Evolutionary conservation across 2,113 vertebrate genomes (phyloP).

Genomic region (Scatophagus argus): DNA sequence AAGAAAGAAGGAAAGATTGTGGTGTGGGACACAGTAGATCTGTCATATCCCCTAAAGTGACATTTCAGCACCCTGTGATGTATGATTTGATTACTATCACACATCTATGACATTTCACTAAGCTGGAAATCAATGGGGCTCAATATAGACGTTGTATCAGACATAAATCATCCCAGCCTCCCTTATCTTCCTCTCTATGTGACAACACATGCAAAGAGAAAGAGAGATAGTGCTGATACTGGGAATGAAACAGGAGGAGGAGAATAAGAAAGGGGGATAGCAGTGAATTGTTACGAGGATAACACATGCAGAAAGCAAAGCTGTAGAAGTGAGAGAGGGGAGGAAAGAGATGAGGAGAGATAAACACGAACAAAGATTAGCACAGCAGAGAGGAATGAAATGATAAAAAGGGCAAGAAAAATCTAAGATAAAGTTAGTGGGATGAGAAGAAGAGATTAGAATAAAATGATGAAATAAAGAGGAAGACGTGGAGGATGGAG

Average conservation of each 20-base stretch:
- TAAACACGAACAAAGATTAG: slow-evolving; percentile 31
- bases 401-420: slow-evolving; percentile 5
- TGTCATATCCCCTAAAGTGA: slow-evolving; percentile 54
- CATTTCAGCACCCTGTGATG: slow-evolving; percentile 66
- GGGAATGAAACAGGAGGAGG: slow-evolving; percentile 38
- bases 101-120: slow-evolving; percentile 73
- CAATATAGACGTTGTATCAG: slow-evolving; percentile 62
- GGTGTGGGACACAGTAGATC: slow-evolving; percentile 24
- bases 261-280: slow-evolving; percentile 16
- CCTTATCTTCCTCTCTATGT: slow-evolving; percentile 54
- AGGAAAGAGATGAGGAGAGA: slow-evolving; percentile 35
- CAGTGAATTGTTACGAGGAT: slow-evolving; percentile 48
- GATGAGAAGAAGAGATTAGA: slow-evolving; percentile 20
- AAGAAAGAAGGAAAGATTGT: slow-evolving; percentile 34
- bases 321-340: slow-evolving; percentile 14
- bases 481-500: slow-evolving; percentile 5
- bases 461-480: slow-evolving; percentile 44
- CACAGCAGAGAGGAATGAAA: slow-evolving; percentile 15
- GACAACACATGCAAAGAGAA: slow-evolving; percentile 55
- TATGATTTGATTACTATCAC: slow-evolving; percentile 75
- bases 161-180: slow-evolving; percentile 59
- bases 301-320: slow-evolving; percentile 20
- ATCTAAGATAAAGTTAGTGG: slow-evolving; percentile 3
- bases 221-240: slow-evolving; percentile 35
- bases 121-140: slow-evolving; percentile 74